These are phyloP conservation scores for Creontiades dilutus DNA, from an alignment of 2,888 invertebrate genomes.

Conservation along the genomic window DNA sequence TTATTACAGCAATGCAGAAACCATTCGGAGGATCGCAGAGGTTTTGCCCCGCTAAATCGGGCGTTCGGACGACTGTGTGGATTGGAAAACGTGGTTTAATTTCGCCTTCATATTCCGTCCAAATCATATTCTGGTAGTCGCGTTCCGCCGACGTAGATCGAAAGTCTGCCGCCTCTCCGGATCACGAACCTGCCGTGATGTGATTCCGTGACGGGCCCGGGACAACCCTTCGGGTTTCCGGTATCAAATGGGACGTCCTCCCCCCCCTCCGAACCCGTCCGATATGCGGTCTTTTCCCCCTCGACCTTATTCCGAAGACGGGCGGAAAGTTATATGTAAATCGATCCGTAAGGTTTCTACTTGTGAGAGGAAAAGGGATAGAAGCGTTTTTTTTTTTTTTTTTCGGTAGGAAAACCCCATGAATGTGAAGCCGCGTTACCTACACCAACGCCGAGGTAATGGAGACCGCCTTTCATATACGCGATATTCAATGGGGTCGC, in stretches of 20 bases:
- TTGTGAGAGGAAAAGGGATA: background rate
- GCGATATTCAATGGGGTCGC: background rate
- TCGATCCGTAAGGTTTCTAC: conserved; percentile 2
- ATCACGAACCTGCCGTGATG: conserved; percentile 25
- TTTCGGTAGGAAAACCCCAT: conserved; percentile 29
- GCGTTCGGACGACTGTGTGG: too few relatives aligned
- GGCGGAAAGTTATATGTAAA: conserved; percentile 30
- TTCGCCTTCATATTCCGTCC: too few relatives aligned
- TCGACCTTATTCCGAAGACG: background rate
- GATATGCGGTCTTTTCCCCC: background rate
- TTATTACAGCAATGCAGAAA: too few relatives aligned
- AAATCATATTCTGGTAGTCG: too few relatives aligned
- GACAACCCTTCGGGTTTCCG: background rate
- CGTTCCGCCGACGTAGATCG: too few relatives aligned
- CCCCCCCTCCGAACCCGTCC: background rate
- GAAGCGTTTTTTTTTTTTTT: background rate
- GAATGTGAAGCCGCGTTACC: background rate
- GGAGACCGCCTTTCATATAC: background rate
- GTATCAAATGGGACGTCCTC: background rate
- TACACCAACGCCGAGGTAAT: background rate
- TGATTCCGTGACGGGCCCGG: conserved; percentile 13
- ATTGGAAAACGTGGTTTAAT: too few relatives aligned
- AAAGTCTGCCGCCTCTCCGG: background rate
- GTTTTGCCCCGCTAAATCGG: too few relatives aligned
- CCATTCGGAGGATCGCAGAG: too few relatives aligned